These are phyloP conservation scores for Ephestia elutella DNA, from an alignment of 1,140 invertebrate species.

Conservation along the genomic window DNA sequence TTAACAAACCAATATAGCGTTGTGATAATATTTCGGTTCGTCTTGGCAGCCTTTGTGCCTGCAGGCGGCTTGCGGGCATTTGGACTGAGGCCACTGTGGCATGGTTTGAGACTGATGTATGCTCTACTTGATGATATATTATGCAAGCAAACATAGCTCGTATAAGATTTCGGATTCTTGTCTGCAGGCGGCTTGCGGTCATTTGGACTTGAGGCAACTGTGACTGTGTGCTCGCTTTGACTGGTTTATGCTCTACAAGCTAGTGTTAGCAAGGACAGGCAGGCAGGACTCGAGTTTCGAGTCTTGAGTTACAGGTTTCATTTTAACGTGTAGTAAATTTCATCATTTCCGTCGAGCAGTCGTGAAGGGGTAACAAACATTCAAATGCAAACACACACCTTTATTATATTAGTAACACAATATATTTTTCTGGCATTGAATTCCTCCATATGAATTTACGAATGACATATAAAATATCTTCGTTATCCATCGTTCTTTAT, in stretches of 20 bases:
- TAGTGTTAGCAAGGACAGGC: too few species aligned
- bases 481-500: too few species aligned
- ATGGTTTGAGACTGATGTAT: constrained; percentile 15
- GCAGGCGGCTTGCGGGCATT: constrained; percentile 59
- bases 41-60: constrained; percentile 67
- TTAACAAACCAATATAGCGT: constrained; percentile 65
- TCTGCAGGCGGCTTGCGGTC: constrained; percentile 55
- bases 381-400: too few species aligned
- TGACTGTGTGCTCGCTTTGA: constrained; percentile 9
- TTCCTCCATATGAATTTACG: too few species aligned
- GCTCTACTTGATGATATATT: constrained; percentile 40
- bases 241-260: constrained; percentile 40
- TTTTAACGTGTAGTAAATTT: too few species aligned
- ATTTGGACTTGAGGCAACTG: constrained; percentile 59
- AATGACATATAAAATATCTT: too few species aligned
- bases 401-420: too few species aligned
- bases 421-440: too few species aligned
- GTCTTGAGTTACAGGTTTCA: too few species aligned
- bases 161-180: constrained; percentile 72
- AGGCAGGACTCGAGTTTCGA: too few species aligned
- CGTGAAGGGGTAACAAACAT: too few species aligned
- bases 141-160: constrained; percentile 61
- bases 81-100: constrained; percentile 46
- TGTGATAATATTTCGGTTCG: constrained; percentile 71
- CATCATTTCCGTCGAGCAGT: too few species aligned